These are phyloP conservation scores for Boulengeromyrus knoepffleri DNA, from an alignment of 2,113 vertebrate genomes.

Conservation along the genomic window DNA sequence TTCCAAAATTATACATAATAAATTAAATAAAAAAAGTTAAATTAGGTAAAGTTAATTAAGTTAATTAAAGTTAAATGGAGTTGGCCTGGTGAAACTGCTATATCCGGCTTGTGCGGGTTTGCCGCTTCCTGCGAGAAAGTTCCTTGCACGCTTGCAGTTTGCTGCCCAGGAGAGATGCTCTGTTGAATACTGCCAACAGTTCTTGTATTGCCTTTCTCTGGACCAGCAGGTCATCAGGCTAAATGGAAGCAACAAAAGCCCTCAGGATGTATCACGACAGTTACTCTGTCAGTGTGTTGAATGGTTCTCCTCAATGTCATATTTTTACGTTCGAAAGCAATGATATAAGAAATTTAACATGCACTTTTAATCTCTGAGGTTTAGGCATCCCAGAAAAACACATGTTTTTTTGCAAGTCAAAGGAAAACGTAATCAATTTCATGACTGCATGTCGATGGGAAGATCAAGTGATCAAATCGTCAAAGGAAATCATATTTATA, in stretches of 20 bases:
- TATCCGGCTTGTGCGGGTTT: neutral
- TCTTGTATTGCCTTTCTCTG: constrained; percentile 8
- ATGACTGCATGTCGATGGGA: neutral
- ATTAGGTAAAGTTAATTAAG: neutral
- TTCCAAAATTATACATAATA: neutral
- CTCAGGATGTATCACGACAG: neutral
- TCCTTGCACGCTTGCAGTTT: neutral
- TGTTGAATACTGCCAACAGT: neutral
- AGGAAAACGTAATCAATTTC: neutral
- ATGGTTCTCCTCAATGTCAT: neutral
- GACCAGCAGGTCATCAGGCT: neutral
- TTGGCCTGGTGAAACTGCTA: neutral
- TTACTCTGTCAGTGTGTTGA: neutral
- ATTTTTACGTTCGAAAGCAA: neutral
- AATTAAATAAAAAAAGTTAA: constrained; percentile 8
- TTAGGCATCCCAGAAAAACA: neutral
- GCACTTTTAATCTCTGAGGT: neutral
- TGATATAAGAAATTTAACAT: neutral
- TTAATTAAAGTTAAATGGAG: neutral
- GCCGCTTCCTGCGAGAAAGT: neutral
- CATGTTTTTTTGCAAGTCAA: neutral
- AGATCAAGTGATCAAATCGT: neutral
- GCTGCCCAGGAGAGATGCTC: neutral
- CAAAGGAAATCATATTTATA: neutral
- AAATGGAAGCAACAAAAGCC: neutral